Base-by-base conservation (phyloP, 2,888 invertebrate genomes). In the Mythimna impura region DNA sequence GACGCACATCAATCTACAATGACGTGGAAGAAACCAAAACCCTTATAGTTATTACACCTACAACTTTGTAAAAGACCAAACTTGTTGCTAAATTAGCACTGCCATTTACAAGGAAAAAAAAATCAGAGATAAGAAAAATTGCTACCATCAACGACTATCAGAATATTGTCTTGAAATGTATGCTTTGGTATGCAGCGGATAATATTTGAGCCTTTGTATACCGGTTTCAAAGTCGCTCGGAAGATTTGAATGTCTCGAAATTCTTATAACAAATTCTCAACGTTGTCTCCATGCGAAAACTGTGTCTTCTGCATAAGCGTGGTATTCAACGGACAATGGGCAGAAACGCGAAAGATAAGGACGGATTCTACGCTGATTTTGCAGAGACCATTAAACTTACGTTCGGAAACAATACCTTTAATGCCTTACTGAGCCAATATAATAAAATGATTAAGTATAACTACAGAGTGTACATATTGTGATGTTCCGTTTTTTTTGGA, bases 401-500 rank as follows among this genome's bases (percentile, higher is more conserved):
- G 10, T 60, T 25, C 40, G 10, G 5, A 34, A 71, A 71, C 34
- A 50, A 66, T 40, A 61, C 12, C 8, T 61, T 61, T 61, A 61
- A 40, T 57, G 36, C 50, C 64, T 73, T 73, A 63, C 50, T 61
- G 47, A 40, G 52, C 36, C 22, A 68, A 66, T 61, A 36, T 64
- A 73, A 76, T 84, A n/a, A 73, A 78, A 66, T 65, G 30, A 74
- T 80, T 68, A 73, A 43, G n/a, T 70, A 47, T 64, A 66, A 73
- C 63, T 61, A 74, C 43, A 73, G 57, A 73, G 69, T 73, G 60
- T 63, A 78, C 57, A 66, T 78, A 68, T 65, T 76, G 64, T 69
- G 66, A 67, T 57, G 65, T 70, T 34, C 40, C 47, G 50, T 63
- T 22, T 87, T 88, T 90, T 90, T 90, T 86, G 82, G 82, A 89